phyloP scores from a whole-genome alignment of 2,888 invertebrate species.

The Eristalis intricaria region DNA sequence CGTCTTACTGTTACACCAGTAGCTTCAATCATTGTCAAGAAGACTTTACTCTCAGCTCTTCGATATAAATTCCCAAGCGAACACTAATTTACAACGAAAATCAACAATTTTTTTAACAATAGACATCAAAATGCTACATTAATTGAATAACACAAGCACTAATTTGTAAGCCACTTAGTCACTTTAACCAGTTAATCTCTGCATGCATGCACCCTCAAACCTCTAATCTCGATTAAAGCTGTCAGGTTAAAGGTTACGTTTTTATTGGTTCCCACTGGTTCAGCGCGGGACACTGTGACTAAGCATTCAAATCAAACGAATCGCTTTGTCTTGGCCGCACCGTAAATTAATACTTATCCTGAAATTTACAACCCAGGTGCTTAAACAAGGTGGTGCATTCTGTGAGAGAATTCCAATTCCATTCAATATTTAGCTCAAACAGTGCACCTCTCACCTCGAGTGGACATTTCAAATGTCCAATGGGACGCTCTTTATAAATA shows the following conservation, averaged over 20 bases:
- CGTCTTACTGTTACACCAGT: background rate
- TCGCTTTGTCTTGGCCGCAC: constrained; percentile 66
- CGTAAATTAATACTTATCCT: constrained; percentile 79
- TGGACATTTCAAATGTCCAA: constrained; percentile 12
- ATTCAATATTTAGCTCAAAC: constrained; percentile 33
- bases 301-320: constrained; percentile 68
- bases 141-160: constrained; percentile 62
- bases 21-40: background rate
- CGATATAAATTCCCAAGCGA: background rate
- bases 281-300: constrained; percentile 23
- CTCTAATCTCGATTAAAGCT: constrained; percentile 41
- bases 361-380: constrained; percentile 74
- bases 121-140: constrained; percentile 39
- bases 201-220: constrained; percentile 12
- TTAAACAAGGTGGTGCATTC: constrained; percentile 15
- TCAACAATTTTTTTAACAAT: constrained; percentile 53
- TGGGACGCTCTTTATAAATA: constrained; percentile 31
- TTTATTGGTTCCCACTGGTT: constrained; percentile 57
- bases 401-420: constrained; percentile 55
- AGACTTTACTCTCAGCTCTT: background rate
- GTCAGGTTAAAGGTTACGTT: constrained; percentile 53
- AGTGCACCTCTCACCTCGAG: constrained; percentile 12
- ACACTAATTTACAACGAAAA: constrained; percentile 15
- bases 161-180: constrained; percentile 54
- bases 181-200: constrained; percentile 34